phyloP scores from a whole-genome alignment of 2,113 vertebrate species.

The Erythrocercus mccallii region DNA sequence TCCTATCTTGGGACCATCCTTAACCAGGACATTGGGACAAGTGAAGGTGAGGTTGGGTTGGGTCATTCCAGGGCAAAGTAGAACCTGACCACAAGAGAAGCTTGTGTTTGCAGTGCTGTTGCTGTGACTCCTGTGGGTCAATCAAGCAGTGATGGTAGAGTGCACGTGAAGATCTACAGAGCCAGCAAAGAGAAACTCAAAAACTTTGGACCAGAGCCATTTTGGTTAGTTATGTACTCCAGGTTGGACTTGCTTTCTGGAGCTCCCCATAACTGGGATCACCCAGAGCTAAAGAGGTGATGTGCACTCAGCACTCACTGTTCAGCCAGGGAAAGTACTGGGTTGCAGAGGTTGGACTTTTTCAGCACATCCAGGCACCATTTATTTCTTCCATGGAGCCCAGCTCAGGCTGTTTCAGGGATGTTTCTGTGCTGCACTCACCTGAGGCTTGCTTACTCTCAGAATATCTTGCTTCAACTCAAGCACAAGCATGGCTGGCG shows the following conservation, averaged over 20 bases:
- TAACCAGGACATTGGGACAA: background rate
- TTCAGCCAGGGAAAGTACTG: background rate
- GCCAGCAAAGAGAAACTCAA: background rate
- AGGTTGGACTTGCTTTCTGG: background rate
- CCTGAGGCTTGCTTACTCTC: background rate
- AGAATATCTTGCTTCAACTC: background rate
- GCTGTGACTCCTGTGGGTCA: background rate
- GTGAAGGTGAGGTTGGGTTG: background rate
- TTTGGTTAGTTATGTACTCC: background rate
- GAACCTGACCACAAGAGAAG: background rate
- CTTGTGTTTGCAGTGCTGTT: background rate
- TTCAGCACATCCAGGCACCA: background rate
- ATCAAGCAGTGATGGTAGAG: accelerated
- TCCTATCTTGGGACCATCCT: background rate
- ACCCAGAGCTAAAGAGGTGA: background rate
- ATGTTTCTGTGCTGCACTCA: background rate
- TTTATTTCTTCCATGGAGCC: background rate
- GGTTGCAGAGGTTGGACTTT: background rate
- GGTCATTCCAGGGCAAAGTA: background rate
- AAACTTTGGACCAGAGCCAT: background rate
- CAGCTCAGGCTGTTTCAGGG: background rate
- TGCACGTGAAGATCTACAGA: background rate
- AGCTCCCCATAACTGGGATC: background rate
- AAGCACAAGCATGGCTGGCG: background rate
- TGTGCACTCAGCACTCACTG: background rate